Evolutionary conservation across 2,797 vertebrate species (phyloP).

Genomic region (Cyclura pinguis): DNA sequence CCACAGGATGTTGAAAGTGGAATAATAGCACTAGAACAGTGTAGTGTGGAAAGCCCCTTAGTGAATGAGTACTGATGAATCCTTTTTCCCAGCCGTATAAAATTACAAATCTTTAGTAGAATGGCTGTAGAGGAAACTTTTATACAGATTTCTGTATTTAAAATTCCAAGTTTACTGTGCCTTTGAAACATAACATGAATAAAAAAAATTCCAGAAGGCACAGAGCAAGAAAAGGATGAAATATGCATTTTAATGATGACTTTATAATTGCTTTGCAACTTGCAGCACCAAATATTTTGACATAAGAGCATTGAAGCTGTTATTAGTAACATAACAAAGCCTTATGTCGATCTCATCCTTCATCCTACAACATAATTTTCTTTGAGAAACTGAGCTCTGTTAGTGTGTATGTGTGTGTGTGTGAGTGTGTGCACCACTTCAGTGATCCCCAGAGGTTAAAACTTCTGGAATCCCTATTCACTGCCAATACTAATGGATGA

Average conservation of each 20-base stretch:
- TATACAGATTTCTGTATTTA: not conserved
- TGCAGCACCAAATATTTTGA: not conserved
- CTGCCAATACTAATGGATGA: not conserved
- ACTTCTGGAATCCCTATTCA: not conserved
- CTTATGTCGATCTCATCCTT: not conserved
- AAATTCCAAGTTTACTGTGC: not conserved
- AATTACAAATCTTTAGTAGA: not conserved
- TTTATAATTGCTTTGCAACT: conserved; percentile 31
- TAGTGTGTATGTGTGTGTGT: too few relatives aligned
- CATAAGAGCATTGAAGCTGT: not conserved
- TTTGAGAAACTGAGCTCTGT: not conserved
- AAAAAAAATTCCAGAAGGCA: conserved; percentile 20
- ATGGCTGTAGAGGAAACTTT: not conserved
- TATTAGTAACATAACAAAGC: conserved; percentile 14
- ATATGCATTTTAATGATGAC: not conserved
- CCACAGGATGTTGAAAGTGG: too few relatives aligned
- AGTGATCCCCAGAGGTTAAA: not conserved
- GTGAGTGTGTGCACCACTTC: not conserved
- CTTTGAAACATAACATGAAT: not conserved
- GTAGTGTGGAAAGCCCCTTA: too few relatives aligned
- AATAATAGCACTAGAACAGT: too few relatives aligned
- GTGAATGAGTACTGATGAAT: not conserved
- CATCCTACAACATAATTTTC: not conserved
- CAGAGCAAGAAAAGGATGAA: not conserved
- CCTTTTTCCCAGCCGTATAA: not conserved